Evolutionary conservation across 1,140 invertebrate species (phyloP), one percentile per base, ranked within the genome.

Genomic region (Vanessa atalanta): DNA sequence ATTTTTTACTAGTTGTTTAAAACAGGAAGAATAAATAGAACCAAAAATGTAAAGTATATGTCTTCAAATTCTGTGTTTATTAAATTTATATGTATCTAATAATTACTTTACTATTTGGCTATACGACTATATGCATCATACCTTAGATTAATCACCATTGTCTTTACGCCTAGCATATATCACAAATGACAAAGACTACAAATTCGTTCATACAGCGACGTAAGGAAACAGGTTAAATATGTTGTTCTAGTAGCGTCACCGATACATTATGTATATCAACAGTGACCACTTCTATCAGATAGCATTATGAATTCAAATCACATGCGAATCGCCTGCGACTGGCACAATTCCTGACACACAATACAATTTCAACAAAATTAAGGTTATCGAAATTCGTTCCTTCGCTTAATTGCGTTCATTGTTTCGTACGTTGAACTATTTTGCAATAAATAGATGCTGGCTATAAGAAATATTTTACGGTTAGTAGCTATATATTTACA

Each of bases 271-370:
- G 31, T 23, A 37, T 20, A 47, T 43, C 37, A 43, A 20, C 47
- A 70, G 47, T 64, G 65, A 73, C 57, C 72, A 68, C 43, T 64
- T n/a, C 65, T 70, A 60, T 60, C 53, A 60, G 63, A 67, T 63
- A 47, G 11, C 47, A 72, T 75, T 83, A 75, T 23, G 70, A 75
- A 82, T 83, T 80, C 83, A 70, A 57, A 13, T 47, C 78, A 74
- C 80, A 77, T 31, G 76, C 77, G 63, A 16, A 31, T 67, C 48
- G 67, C 76, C 70, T 75, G 77, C 79, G 78, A 57, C 43, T 65
- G 64, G 47, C 70, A 74, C 51, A 70, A 72, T 81, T 80, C 78
- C 80, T 82, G 82, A 77, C 60, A 47, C 51, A 67, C 47, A 71
- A 66, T 55, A 74, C 68, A 65, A 48, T 55, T 51, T 67, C 7